phyloP scores from a whole-genome alignment of 2,888 invertebrate species.

The Phlogophora meticulosa region DNA sequence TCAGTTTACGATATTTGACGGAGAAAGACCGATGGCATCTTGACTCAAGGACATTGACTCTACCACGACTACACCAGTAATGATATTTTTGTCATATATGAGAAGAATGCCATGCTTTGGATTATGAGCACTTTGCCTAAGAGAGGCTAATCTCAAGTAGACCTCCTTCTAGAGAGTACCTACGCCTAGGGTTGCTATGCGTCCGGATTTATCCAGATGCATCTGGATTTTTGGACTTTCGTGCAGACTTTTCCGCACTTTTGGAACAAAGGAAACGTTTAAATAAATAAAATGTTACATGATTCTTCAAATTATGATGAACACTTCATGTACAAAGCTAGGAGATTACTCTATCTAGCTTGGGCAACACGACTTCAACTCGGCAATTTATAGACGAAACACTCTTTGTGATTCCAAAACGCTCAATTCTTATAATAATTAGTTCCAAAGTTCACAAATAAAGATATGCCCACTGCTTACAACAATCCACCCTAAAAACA shows the following conservation, averaged over 20 bases:
- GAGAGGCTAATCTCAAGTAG: slow-evolving; percentile 20
- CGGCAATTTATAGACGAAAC: background rate
- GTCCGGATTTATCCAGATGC: too few relatives aligned
- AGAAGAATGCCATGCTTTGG: background rate
- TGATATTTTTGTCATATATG: background rate
- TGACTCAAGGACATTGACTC: background rate
- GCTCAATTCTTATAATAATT: background rate
- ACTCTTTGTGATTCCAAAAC: background rate
- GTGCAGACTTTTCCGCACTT: too few relatives aligned
- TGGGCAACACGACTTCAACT: background rate
- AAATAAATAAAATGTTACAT: too few relatives aligned
- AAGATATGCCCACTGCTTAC: slow-evolving; percentile 13
- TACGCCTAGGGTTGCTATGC: too few relatives aligned
- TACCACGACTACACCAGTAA: background rate
- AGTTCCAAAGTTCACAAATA: background rate
- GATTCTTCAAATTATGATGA: too few relatives aligned
- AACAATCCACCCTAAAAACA: slow-evolving; percentile 33
- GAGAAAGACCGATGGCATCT: background rate
- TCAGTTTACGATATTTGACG: slow-evolving; percentile 21
- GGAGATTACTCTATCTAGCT: slow-evolving; percentile 8
- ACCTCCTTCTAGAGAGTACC: background rate
- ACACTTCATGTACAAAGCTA: slow-evolving; percentile 1
- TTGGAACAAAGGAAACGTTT: too few relatives aligned
- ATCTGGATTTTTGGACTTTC: too few relatives aligned
- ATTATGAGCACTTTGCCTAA: background rate